phyloP scores from a whole-genome alignment of 2,113 vertebrate genomes.

The Sinocyclocheilus grahami region DNA sequence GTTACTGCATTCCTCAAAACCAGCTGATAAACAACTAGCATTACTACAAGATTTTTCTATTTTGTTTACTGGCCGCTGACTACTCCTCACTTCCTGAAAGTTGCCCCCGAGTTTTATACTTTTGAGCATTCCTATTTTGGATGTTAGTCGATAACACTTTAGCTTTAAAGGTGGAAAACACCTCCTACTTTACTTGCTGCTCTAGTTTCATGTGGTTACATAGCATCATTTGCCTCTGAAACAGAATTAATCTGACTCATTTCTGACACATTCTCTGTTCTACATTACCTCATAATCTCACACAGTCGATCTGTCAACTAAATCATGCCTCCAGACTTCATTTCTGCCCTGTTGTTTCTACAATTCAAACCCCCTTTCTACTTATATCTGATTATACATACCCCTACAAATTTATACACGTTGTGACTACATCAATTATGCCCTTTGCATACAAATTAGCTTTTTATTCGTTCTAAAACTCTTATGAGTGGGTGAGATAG shows the following conservation, averaged over 20 bases:
- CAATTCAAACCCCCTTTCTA: not conserved
- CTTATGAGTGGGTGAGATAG: not conserved
- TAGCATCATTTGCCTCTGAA: not conserved
- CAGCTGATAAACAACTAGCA: not conserved
- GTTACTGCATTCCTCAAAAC: not conserved
- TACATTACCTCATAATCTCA: slow-evolving; percentile 28
- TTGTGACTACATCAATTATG: not conserved
- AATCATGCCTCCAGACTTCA: not conserved
- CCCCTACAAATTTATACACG: not conserved
- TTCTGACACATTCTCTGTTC: slow-evolving; percentile 36
- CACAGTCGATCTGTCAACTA: slow-evolving; percentile 12
- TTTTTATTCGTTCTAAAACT: not conserved
- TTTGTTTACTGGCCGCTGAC: not conserved
- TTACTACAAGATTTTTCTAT: not conserved
- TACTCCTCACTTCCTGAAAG: not conserved
- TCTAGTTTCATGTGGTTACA: slow-evolving; percentile 1
- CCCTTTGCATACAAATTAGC: not conserved
- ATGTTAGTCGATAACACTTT: not conserved
- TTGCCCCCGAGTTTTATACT: not conserved
- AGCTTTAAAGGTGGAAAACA: not conserved
- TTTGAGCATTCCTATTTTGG: too few relatives aligned
- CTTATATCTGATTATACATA: not conserved
- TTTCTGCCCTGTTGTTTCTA: not conserved
- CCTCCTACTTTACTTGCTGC: not conserved
- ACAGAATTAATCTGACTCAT: slow-evolving; percentile 28